phyloP scores from a whole-genome alignment of 2,888 invertebrate genomes.

The Baccha elongata region DNA sequence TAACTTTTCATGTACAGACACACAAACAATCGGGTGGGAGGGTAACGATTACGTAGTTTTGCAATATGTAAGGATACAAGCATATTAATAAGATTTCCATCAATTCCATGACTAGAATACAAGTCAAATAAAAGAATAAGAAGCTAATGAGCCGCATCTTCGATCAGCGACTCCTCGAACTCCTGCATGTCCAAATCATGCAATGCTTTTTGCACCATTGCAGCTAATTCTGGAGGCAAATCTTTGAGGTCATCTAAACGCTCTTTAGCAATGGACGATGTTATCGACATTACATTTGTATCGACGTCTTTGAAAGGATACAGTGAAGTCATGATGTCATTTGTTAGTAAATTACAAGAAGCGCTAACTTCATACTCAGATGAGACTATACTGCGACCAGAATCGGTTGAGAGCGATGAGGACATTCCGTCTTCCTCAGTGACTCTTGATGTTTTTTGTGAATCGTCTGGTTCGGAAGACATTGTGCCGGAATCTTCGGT shows the following conservation, averaged over 20 bases:
- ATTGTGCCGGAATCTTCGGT: slow-evolving; percentile 80
- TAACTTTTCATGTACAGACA: slow-evolving; percentile 47
- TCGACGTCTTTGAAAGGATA: slow-evolving; percentile 76
- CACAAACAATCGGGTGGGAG: slow-evolving; percentile 25
- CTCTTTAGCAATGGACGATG: slow-evolving; percentile 79
- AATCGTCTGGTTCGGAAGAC: slow-evolving; percentile 78
- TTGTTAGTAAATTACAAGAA: slow-evolving; percentile 74
- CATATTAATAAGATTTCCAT: slow-evolving; percentile 37
- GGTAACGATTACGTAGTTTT: slow-evolving; percentile 4
- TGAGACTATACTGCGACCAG: slow-evolving; percentile 79
- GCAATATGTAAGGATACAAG: slow-evolving; percentile 36
- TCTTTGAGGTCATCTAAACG: slow-evolving; percentile 83
- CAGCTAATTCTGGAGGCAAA: slow-evolving; percentile 85
- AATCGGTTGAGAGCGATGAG: slow-evolving; percentile 80
- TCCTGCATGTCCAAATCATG: slow-evolving; percentile 82
- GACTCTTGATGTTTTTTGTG: slow-evolving; percentile 76
- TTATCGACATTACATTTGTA: slow-evolving; percentile 72
- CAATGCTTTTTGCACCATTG: slow-evolving; percentile 85
- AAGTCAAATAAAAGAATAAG: not conserved
- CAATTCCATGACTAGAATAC: slow-evolving; percentile 61
- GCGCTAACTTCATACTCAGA: slow-evolving; percentile 80
- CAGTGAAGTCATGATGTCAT: slow-evolving; percentile 75
- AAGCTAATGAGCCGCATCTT: slow-evolving; percentile 51
- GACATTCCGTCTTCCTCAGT: slow-evolving; percentile 79
- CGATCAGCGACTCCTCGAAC: slow-evolving; percentile 76